Evolutionary conservation across 2,888 invertebrate species (phyloP), one percentile per base, ranked within the genome.

Genomic region (Blastobasis lacticolella): DNA sequence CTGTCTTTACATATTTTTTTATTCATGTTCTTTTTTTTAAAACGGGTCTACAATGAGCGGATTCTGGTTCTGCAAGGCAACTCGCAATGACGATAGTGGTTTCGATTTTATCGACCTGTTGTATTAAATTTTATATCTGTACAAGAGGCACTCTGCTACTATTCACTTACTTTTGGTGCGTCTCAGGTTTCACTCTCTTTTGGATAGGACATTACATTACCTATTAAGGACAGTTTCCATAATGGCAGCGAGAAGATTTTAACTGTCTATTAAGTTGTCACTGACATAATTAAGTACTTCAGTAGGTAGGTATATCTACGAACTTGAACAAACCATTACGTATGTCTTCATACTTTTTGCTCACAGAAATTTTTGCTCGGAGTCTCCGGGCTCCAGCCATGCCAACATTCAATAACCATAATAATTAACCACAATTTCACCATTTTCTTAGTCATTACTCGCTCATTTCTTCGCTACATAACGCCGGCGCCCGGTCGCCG

Each of bases 11-110:
- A 61, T 62, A 23, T 23, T 23, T 23, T 23, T 23, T 23, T 23
- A 23, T 64, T 66, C 67, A 71, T 71, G 75, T 78, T 77, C 80
- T 71, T 70, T 71, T 68, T 69, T 71, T 74, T 42, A 69, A 81
- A 81, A 83, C 88, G 79, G 75, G 88, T 85, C 81, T 81, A 82
- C 86, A 80, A 80, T 78, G 77, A 78, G 76, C 71, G 66, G 75
- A 82, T 87, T 87, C 87, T 85, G 86, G 87, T 86, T 87, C 81
- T 75, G 81, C 86, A 79, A 83, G 81, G 73, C 72, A 75, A 81
- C 78, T 80, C 69, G 78, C 77, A 80, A 74, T 77, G 77, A 69
- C 77, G 79, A 81, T 79, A 76, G 72, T 76, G 68, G 63, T 69
- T 69, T 74, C 68, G 72, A 77, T 80, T 70, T 69, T 73, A 75